Base-by-base conservation (phyloP, 2,888 invertebrate genomes). In the Hyposoter didymator region DNA sequence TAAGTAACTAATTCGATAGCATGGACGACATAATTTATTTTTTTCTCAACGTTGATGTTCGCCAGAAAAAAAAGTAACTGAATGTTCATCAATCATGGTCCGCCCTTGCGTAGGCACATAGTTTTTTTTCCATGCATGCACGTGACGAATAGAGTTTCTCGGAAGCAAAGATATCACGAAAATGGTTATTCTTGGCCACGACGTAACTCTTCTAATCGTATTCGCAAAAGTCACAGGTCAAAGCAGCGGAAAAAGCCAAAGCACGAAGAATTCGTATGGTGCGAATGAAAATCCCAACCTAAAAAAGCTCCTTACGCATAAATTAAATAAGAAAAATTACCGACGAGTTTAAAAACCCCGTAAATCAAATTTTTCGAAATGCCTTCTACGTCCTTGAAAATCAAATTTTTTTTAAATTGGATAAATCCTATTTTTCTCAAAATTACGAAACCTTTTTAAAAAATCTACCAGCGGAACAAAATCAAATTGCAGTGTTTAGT, bases 191-290 rank as follows among this genome's bases (percentile, higher is more conserved):
- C 35, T 45, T 43, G 45, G 7, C 28, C 67, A 67, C n/a, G 45
- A 67, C n/a, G 45, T 52, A 52, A 55, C 8, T 69, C 59, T 78
- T 47, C n/a, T 39, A 55, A 43, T 1, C 35, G n/a, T 14, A 19
- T 45, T 32, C 32, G 19, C 19, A 78, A 78, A 78, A 67, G 59
- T 78, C 69, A 43, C 43, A 55, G 69, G 55, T 69, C 28, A 32
- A 47, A 47, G 17, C 14, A 17, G 32, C 8, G 17, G n/a, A 32
- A 69, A 78, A 78, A 67, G 3, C 45, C 32, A 45, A 12, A n/a
- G 32, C 39, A 22, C 28, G 39, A 1, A 39, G 12, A 59, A 59
- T 28, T 14, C 22, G 52, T 12, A 32, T 59, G 59, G 14, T 12
- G n/a, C n/a, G 28, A n/a, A 59, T n/a, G 14, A 22, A 35, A 22